Base-by-base conservation (phyloP, 2,113 vertebrate genomes). In the Orycteropus afer region DNA sequence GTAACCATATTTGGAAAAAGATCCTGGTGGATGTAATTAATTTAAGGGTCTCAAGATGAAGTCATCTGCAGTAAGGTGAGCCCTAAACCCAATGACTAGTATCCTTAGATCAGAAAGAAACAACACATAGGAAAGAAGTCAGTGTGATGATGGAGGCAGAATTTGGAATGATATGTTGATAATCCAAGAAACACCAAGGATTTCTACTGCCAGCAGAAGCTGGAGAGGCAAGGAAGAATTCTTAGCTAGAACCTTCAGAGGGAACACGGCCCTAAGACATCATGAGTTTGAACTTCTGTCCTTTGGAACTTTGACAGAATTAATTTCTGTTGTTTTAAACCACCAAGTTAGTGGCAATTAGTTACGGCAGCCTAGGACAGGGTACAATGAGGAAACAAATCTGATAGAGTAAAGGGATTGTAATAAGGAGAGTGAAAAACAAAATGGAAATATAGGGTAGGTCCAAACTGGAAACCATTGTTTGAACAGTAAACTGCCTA, bases 381-480 rank as follows among this genome's bases (percentile, higher is more conserved):
- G 53, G 12, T 73, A 69, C 80, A 83, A 86, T 51, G n/a, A 85
- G 34, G 25, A 94, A 82, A 90, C 37, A 45, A 67, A n/a, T 67
- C 40, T 89, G 59, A 93, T 71, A 65, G 53, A 93, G 77, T 89
- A 77, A 94, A 96, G 25, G 49, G 23, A 91, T 86, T 93, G 61
- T 89, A 83, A 4, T 94, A 92, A 78, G 45, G 90, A 73, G 40
- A 93, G 25, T 49, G 51, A 91, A 86, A 91, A 81, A 69, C 79
- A 89, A 94, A 96, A 80, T 81, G 83, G 74, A 95, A 93, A 76
- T 51, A 32, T 71, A 85, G 32, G 49, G 22, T 83, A n/a, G 42
- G 20, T 86, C 23, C 42, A 93, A 85, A 95, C 32, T 79, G 71
- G 71, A 95, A 97, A 81, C 13, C 37, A 77, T 93, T 91, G 65